phyloP scores from a whole-genome alignment of 2,888 invertebrate species.

The Frankliniella fusca region DNA sequence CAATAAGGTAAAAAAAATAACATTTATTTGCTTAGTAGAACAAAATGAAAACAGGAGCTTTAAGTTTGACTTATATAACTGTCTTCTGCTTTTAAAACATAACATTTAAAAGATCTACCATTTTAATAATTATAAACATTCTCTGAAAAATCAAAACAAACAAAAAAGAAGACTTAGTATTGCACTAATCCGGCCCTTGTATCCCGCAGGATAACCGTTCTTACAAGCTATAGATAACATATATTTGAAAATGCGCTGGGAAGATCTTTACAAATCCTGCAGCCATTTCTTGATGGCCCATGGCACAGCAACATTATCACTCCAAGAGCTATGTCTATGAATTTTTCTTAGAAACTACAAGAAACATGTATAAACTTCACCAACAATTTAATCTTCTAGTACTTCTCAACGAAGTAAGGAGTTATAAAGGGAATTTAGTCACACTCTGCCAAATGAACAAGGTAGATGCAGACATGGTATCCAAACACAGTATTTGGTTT shows the following conservation, averaged over 20 bases:
- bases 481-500: no score
- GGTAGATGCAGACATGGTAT: no score
- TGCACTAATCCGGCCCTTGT: conserved; percentile 9
- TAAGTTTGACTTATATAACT: background rate
- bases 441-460: no score
- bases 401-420: no score
- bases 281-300: no score
- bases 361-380: background rate
- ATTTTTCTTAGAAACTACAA: conserved; percentile 10
- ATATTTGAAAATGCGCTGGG: background rate
- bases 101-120: background rate
- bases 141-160: background rate
- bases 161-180: background rate
- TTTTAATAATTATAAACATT: no score
- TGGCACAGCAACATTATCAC: no score
- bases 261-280: no score
- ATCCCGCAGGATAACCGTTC: background rate
- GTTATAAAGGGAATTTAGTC: no score
- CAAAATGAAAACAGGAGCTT: conserved; percentile 11
- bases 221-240: background rate
- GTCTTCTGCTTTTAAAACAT: background rate
- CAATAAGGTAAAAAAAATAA: conserved; percentile 16
- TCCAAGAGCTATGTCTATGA: background rate
- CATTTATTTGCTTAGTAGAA: conserved; percentile 16
- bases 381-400: no score